phyloP scores from a whole-genome alignment of 2,888 invertebrate species.

The Apamea anceps region DNA sequence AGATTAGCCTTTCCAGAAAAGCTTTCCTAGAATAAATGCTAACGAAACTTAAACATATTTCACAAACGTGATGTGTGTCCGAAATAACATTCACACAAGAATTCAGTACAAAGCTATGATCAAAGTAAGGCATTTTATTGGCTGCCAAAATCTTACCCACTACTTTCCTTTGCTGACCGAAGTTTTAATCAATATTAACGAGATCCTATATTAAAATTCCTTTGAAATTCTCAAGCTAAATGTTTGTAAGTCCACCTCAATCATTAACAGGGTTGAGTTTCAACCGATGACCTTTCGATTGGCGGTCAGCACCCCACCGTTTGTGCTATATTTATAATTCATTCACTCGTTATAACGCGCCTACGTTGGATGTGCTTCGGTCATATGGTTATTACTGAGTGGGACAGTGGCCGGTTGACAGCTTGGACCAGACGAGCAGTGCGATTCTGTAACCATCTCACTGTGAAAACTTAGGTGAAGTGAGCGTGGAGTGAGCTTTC shows the following conservation, averaged over 20 bases:
- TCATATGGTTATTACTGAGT: constrained; percentile 8
- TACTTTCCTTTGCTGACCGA: neutral
- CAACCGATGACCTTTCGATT: constrained; percentile 37
- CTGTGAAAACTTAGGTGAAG: no score
- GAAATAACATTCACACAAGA: constrained; percentile 16
- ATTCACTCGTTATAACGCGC: constrained; percentile 33
- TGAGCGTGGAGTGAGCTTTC: no score
- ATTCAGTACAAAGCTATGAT: neutral
- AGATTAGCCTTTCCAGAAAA: constrained; percentile 33
- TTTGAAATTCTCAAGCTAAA: constrained; percentile 42
- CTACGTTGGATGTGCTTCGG: neutral
- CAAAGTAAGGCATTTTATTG: constrained; percentile 10
- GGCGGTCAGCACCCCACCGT: constrained; percentile 9
- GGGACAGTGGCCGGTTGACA: neutral
- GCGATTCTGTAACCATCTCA: no score
- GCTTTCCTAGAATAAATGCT: constrained; percentile 35
- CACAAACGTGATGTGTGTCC: constrained; percentile 37
- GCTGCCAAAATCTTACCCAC: constrained; percentile 3
- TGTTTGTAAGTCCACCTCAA: constrained; percentile 36
- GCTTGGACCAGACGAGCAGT: neutral
- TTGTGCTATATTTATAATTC: constrained; percentile 45
- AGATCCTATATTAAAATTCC: constrained; percentile 45
- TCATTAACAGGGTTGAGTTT: constrained; percentile 30
- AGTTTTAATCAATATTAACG: constrained; percentile 24
- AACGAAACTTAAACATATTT: constrained; percentile 30